phyloP scores from a whole-genome alignment of 2,797 vertebrate species.

The Geotrypetes seraphini region DNA sequence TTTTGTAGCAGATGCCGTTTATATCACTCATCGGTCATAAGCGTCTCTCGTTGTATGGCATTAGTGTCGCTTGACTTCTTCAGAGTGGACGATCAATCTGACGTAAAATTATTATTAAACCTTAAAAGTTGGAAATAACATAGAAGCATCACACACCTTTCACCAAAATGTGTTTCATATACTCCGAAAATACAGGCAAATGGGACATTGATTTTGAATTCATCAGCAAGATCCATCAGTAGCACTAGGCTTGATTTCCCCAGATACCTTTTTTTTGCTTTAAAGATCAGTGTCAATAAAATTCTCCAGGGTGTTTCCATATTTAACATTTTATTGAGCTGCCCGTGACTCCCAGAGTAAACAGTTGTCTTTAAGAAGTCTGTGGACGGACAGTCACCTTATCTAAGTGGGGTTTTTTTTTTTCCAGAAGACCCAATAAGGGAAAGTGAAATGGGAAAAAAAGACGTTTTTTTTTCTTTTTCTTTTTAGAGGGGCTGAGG shows the following conservation, averaged over 20 bases:
- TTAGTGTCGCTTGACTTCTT: conserved; percentile 36
- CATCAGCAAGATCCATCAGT: conserved; percentile 46
- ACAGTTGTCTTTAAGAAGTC: conserved; percentile 49
- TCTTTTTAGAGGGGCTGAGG: too few relatives aligned
- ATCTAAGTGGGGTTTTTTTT: too few relatives aligned
- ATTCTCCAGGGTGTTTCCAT: conserved; percentile 64
- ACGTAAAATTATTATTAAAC: conserved; percentile 54
- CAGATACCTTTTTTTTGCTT: conserved; percentile 65
- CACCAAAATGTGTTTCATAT: conserved; percentile 55
- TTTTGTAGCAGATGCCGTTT: background rate
- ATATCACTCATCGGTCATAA: background rate
- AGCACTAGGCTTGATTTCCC: conserved; percentile 74
- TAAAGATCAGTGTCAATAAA: conserved; percentile 76
- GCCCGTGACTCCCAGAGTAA: conserved; percentile 57
- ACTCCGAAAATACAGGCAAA: conserved; percentile 57
- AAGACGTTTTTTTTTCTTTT: too few relatives aligned
- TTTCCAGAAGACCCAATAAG: too few relatives aligned
- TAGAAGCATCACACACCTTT: conserved; percentile 43
- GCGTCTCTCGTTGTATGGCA: conserved; percentile 36
- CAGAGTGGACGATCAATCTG: conserved; percentile 48
- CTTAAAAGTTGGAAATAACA: conserved; percentile 46
- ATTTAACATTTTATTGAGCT: conserved; percentile 65
- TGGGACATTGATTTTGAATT: conserved; percentile 73
- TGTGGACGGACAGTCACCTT: background rate
- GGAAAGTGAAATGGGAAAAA: too few relatives aligned